Conservation (phyloP, 2,888 invertebrate genomes). For the Germaria angustata region DNA sequence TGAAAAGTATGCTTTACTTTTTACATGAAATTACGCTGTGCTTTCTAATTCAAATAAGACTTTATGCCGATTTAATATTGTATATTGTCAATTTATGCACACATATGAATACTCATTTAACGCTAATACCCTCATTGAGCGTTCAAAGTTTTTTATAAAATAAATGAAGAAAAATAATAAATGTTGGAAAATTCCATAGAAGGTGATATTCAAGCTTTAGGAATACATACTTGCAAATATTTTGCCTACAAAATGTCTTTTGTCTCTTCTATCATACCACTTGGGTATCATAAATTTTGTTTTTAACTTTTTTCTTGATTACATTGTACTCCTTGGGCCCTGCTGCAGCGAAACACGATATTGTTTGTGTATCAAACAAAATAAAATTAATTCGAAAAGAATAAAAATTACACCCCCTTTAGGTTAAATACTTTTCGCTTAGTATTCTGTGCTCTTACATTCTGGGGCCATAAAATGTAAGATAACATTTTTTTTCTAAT, state of each 20-base stretch:
- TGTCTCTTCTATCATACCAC: conserved; percentile 54
- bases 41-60: not conserved
- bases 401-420: conserved; percentile 65
- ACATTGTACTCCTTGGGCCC: not conserved
- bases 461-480: conserved; percentile 34
- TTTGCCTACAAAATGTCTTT: conserved; percentile 36
- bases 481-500: conserved; percentile 6
- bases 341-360: not conserved
- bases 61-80: not conserved
- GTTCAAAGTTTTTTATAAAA: conserved; percentile 32
- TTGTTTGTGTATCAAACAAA: conserved; percentile 45
- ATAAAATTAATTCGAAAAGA: conserved; percentile 55
- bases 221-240: conserved; percentile 3
- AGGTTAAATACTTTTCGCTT: conserved; percentile 56
- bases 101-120: not conserved
- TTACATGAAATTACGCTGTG: no score
- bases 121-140: conserved; percentile 43
- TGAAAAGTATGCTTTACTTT: not conserved
- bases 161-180: conserved; percentile 10
- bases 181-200: conserved; percentile 4
- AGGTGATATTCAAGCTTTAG: conserved; percentile 27
- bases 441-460: conserved; percentile 20
- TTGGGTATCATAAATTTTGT: conserved; percentile 59
- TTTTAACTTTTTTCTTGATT: conserved; percentile 11
- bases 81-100: no score